Evolutionary conservation across 2,888 invertebrate species (phyloP), one percentile per base, ranked within the genome.

Genomic region (Pantelozetes paolii): DNA sequence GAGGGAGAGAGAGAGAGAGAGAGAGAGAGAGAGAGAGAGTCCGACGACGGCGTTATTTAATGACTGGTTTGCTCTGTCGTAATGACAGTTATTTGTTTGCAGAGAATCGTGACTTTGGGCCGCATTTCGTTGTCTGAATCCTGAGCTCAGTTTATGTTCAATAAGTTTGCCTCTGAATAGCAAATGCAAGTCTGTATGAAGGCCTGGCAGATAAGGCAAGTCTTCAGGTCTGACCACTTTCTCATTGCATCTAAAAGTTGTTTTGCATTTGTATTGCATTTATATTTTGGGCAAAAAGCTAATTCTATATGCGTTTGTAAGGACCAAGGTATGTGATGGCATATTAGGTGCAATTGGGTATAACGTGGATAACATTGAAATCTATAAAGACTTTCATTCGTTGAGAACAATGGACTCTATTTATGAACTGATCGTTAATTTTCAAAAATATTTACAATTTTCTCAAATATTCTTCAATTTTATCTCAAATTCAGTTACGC

Each of bases 71-170:
- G 48, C 9, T 50, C 2, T 30, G 48, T 71, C 50, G 23, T 71
- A 71, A 71, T 71, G 71, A 71, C 71, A 71, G 71, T 71, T 71
- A 71, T 71, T 71, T 36, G 45, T 71, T 71, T 45, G 48, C 71
- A 8, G 40, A 50, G 45, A 71, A 71, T 71, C 71, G 71, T 71
- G 71, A 71, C 71, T 45, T 28, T 30, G 48, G 71, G 28, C 50
- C 48, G 45, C 45, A 2, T 71, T 32, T 42, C 9, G 5, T 30
- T 32, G 9, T 70, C 23, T 71, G 48, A 50, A 45, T 45, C 42
- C 13, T 50, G 15, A 45, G 71, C 40, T 69, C 69, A 42, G 23
- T 42, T 40, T 50, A 18, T 50, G 28, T 42, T 45, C 48, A 40
- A 45, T 40, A 45, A 45, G n/a, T 23, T 50, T 50, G 13, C 30